Evolutionary conservation across 2,797 vertebrate genomes (phyloP), one percentile per base, ranked within the genome.

Genomic region (Acanthis flammea): DNA sequence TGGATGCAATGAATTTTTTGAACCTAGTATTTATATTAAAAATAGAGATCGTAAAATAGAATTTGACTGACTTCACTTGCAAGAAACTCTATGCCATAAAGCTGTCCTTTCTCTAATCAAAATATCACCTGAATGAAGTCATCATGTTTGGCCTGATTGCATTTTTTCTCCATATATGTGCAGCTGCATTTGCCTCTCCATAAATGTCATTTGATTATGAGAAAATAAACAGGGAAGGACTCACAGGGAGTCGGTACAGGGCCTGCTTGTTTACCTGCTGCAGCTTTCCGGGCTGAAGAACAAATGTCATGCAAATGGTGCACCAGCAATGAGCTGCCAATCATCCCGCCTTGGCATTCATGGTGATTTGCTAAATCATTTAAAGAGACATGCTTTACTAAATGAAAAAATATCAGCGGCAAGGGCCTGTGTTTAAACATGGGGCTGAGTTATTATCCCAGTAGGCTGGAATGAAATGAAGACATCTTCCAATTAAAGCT

Each of bases 251-350:
- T 96, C 87, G 30, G 97, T 97, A 97, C 97, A 96, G 97, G 98
- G 97, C 97, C 97, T 98, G 98, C 97, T 98, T 98, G 98, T 98
- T 98, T 98, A 98, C 98, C 98, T 98, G 98, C 96, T 35, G 84
- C 97, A 98, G 98, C 98, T 98, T 98, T 98, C 98, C 88, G 86
- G 97, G 98, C 98, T 97, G 98, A 97, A 98, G 98, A 98, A 98
- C 98, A 99, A 99, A 99, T 99, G 99, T 99, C 99, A 99, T 99
- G 99, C 99, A 99, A 99, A 99, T 99, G 99, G 98, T 99, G 98
- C 98, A 94, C 98, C 97, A 98, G 98, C 98, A 98, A 98, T 98
- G 98, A 98, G 98, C 98, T 99, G 99, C 99, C 99, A 99, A 99
- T 99, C 99, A 99, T 94, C 84, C 79, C 3, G 93, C 97, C 98